Evolutionary conservation across 2,888 invertebrate genomes (phyloP).

Genomic region (Protonemura montana): DNA sequence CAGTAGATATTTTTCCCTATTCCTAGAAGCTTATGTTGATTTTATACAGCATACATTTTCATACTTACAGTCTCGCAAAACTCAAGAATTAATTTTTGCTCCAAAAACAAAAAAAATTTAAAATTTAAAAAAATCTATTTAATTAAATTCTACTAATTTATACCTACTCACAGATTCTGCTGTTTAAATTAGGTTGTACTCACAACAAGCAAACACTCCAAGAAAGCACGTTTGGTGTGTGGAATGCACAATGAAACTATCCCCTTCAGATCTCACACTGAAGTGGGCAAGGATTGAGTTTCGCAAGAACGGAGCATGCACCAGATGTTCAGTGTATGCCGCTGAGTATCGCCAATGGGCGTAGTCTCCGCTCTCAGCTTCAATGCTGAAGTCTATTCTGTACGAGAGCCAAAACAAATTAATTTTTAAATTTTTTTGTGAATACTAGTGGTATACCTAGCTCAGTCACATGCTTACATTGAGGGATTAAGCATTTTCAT

Average conservation of each 20-base stretch:
- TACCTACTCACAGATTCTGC: too few relatives aligned
- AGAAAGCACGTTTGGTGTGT: constrained; percentile 71
- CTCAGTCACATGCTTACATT: constrained; percentile 65
- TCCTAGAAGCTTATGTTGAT: too few relatives aligned
- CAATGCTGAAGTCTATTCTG: constrained; percentile 69
- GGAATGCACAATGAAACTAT: constrained; percentile 67
- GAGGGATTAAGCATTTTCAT: constrained; percentile 75
- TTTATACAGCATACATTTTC: too few relatives aligned
- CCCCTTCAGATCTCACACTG: constrained; percentile 63
- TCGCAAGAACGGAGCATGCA: constrained; percentile 69
- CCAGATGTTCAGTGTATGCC: constrained; percentile 69
- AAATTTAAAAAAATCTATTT: too few relatives aligned
- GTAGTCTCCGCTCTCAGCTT: constrained; percentile 70
- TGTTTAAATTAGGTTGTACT: too few relatives aligned
- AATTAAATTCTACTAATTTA: too few relatives aligned
- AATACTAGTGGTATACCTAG: not conserved
- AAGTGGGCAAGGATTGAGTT: constrained; percentile 68
- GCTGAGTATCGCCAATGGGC: constrained; percentile 76
- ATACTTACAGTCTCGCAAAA: too few relatives aligned
- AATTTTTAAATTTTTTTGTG: too few relatives aligned
- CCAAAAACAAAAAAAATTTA: too few relatives aligned
- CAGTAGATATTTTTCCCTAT: too few relatives aligned
- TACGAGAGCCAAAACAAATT: not conserved
- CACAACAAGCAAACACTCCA: constrained; percentile 66
- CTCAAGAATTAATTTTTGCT: too few relatives aligned